Evolutionary conservation across 2,113 vertebrate species (phyloP), one percentile per base, ranked within the genome.

Genomic region (Synchiropus splendidus): DNA sequence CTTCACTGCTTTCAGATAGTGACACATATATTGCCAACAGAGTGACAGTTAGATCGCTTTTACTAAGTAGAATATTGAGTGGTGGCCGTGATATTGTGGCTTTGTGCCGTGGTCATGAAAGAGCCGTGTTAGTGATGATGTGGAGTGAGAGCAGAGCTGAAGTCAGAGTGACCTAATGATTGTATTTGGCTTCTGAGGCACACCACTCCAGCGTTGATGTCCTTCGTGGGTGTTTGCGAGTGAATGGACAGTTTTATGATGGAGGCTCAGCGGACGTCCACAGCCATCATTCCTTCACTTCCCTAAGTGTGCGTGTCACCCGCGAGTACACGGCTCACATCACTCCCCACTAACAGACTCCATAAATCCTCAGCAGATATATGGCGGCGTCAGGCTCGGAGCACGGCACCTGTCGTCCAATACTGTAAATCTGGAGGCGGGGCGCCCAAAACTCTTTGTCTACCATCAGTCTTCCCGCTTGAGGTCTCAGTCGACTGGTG

Each of bases 321-420:
- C 50, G 31, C 5, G 48, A 45, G 61, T 55, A 54, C 51, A 36
- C 38, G 14, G 27, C 49, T 54, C 50, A 47, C 61, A 67, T 75
- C 67, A 60, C 61, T 58, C 58, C 53, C 46, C 43, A 17, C 54
- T 48, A 63, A 59, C 58, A 42, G 55, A 51, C 54, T 44, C 48
- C 58, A 58, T 81, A 75, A 75, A 74, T 81, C 70, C 44, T 38
- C 14, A 2, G 52, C 67, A 62, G 72, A 76, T 72, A 72, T 74
- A 76, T 54, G 50, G 41, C 61, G 39, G 14, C 38, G 50, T 70
- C 72, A 56, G 44, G 54, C 48, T 51, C 21, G 14, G 44, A 54
- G 39, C 49, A 45, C 45, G 62, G 64, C 47, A 4, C 15, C 43
- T 51, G n/a, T 58, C 31, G 39, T 62, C 41, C 51, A 45, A 50